Conservation (phyloP, 2,888 invertebrate genomes). For the Homarus gammarus region DNA sequence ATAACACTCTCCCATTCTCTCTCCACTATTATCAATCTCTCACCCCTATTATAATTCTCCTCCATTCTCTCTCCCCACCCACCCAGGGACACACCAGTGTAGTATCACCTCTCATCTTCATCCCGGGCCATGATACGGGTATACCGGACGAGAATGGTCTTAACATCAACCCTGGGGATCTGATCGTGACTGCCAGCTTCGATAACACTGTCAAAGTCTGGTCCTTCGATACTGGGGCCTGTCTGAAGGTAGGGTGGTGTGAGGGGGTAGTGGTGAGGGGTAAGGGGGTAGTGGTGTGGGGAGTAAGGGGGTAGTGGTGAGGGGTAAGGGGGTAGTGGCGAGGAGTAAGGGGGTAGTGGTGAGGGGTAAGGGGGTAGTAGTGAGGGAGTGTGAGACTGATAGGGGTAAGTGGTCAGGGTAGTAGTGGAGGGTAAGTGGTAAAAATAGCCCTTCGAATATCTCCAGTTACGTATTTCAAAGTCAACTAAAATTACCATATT, state of each 20-base stretch:
- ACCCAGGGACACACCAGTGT: constrained; percentile 80
- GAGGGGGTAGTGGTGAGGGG: too few species aligned
- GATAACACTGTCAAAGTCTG: constrained; percentile 80
- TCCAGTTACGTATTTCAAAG: too few species aligned
- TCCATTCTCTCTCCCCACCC: neutral
- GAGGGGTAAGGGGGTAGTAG: neutral
- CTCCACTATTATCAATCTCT: neutral
- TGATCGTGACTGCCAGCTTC: constrained; percentile 80
- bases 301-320: too few species aligned
- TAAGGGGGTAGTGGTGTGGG: too few species aligned
- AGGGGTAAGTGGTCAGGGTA: too few species aligned
- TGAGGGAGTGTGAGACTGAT: too few species aligned
- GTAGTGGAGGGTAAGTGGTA: too few species aligned
- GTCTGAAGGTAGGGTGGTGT: constrained; percentile 76
- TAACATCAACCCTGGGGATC: constrained; percentile 78
- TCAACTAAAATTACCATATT: too few species aligned
- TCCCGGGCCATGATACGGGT: constrained; percentile 77
- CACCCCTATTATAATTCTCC: too few species aligned
- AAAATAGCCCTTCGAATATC: too few species aligned
- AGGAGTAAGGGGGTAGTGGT: too few species aligned
- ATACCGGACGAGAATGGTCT: constrained; percentile 77
- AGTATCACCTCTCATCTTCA: constrained; percentile 81
- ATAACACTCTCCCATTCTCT: neutral
- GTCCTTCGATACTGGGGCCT: constrained; percentile 81
- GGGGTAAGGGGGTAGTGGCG: too few species aligned